Base-by-base conservation (phyloP, 2,888 invertebrate species). In the Hirtodrosophila confusa region DNA sequence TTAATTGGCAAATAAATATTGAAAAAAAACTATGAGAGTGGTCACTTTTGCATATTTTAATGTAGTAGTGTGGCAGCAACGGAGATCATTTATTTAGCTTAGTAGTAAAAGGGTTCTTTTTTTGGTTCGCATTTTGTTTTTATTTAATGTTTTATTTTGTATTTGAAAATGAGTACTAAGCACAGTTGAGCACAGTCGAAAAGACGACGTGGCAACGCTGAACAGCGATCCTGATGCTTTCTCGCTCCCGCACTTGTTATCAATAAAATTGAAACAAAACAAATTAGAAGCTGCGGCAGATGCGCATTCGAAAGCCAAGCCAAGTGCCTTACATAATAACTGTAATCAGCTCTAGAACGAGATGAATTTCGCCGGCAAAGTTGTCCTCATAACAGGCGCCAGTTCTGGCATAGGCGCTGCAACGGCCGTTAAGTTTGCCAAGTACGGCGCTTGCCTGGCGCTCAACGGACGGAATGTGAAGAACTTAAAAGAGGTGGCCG, bases 391-490 rank as follows among this genome's bases (percentile, higher is more conserved):
- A 37, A 94, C 94, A 8, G 95, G 96, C 12, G 95, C 95, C 1
- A 95, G 95, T 88, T 95, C 95, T 4, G 96, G 96, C 0, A 96
- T 96, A 65, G 96, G 96, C 11, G 94, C 94, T 5, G 94, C 94
- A 54, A 94, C 95, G 3, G 95, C 96, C 0, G 56, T 94, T 0
- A 93, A 94, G 71, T 95, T 96, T 80, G 93, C 95, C 0, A 93
- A 93, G 86, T 91, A 94, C 4, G 94, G 94, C 47, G 95, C 94
- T 1, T 91, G 90, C 35, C 80, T 96, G 24, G 93, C 94, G 23
- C 93, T 93, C 88, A 94, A 93, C 89, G 97, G 93, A 92, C 93
- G 97, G 80, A 90, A 90, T 65, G 90, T 92, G 47, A 93, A 94
- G 3, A 96, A 95, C 78, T 91, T 97, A 17, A 92, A 94, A 37